A percentile compares a stretch with the other conserved stretches of the same genome.
Conservation (phyloP, 2,888 invertebrate genomes). For the Cheilosia soror region DNA sequence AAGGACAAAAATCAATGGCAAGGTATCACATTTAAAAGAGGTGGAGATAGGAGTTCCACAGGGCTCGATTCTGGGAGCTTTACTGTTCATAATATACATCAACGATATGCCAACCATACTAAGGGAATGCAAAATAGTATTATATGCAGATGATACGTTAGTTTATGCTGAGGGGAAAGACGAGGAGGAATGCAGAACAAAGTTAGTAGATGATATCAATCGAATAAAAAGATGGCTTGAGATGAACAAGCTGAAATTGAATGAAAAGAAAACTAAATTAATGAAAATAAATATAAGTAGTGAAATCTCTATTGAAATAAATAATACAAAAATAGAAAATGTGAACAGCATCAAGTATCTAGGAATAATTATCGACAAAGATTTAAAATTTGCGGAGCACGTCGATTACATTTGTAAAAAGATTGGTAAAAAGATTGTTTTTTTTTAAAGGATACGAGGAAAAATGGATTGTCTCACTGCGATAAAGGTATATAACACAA, state of each 20-base stretch:
- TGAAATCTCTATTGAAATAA: background rate
- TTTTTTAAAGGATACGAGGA: too few relatives aligned
- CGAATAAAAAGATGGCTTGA: background rate
- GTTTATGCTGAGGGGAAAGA: background rate
- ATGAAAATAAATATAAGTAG: background rate
- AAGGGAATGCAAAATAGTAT: background rate
- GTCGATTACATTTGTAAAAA: too few relatives aligned
- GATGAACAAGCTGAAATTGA: background rate
- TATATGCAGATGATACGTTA: background rate
- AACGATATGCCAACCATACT: constrained; percentile 16
- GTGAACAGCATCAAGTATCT: too few relatives aligned
- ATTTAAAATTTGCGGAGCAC: too few relatives aligned
- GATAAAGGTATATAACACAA: too few relatives aligned
- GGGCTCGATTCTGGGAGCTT: background rate
- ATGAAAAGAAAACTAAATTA: background rate
- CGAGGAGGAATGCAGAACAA: background rate
- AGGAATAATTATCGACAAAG: too few relatives aligned
- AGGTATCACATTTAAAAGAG: background rate
- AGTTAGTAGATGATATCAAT: background rate
- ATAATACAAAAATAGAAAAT: too few relatives aligned
- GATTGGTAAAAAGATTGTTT: too few relatives aligned
- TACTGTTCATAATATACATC: constrained; percentile 7
- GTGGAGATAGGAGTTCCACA: background rate
- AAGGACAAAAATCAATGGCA: too few relatives aligned
- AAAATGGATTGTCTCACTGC: too few relatives aligned